Evolutionary conservation across 2,797 vertebrate genomes (phyloP).

Genomic region (Bradypodion ventrale): DNA sequence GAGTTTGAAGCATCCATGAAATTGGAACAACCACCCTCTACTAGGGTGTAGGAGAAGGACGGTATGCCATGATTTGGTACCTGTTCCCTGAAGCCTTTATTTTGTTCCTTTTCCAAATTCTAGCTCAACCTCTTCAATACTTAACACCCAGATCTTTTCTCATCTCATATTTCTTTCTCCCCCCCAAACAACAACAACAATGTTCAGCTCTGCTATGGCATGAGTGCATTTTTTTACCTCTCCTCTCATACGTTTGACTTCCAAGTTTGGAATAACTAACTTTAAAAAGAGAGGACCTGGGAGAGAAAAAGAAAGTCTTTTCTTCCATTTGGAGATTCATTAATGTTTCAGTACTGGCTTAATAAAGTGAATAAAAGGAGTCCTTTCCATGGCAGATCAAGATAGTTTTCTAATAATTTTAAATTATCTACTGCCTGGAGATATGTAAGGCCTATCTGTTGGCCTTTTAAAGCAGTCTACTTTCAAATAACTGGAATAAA

Average conservation of each 20-base stretch:
- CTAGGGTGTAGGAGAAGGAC: not conserved
- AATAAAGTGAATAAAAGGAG: not conserved
- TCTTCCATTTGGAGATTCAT: constrained; percentile 12
- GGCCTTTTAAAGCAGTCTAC: constrained; percentile 15
- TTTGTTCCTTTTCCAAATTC: not conserved
- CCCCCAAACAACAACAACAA: too few species aligned
- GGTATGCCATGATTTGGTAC: not conserved
- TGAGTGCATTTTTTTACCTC: not conserved
- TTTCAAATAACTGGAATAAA: constrained; percentile 41
- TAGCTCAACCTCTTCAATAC: too few species aligned
- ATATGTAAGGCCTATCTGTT: not conserved
- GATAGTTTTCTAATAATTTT: constrained; percentile 14
- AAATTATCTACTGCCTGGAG: constrained; percentile 13
- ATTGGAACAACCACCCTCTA: too few species aligned
- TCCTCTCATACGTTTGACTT: not conserved
- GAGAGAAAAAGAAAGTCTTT: not conserved
- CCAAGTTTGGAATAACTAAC: not conserved
- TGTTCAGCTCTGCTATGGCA: too few species aligned
- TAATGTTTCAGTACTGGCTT: not conserved
- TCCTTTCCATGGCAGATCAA: constrained; percentile 9
- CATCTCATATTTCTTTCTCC: not conserved
- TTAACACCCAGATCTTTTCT: not conserved
- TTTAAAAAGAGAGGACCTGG: not conserved
- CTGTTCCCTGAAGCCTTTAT: too few species aligned
- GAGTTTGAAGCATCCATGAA: too few species aligned